phyloP scores from a whole-genome alignment of 2,113 vertebrate genomes.

The Bubo bubo region DNA sequence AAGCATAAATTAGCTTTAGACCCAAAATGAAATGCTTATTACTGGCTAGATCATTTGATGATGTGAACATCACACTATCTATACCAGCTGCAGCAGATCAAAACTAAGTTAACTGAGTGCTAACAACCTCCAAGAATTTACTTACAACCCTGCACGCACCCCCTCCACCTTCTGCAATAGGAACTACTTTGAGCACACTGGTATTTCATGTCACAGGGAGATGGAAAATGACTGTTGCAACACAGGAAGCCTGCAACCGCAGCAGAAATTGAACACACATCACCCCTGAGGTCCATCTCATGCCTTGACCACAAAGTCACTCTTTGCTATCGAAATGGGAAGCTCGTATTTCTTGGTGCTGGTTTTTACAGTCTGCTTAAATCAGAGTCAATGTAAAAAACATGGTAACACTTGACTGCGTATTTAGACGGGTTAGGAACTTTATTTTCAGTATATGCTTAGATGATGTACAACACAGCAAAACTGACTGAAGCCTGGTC shows the following conservation, averaged over 20 bases:
- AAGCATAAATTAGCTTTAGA: neutral
- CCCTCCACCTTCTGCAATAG: neutral
- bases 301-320: neutral
- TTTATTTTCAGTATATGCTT: neutral
- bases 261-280: neutral
- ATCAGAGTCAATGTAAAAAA: neutral
- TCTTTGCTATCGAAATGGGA: neutral
- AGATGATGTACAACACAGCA: neutral
- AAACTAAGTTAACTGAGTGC: neutral
- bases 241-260: neutral
- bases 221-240: neutral
- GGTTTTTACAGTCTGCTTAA: neutral
- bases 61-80: neutral
- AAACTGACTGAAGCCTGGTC: neutral
- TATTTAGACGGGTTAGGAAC: neutral
- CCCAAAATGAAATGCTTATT: neutral
- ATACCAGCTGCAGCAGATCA: neutral
- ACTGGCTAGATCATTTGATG: neutral
- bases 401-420: neutral
- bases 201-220: neutral
- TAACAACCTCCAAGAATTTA: neutral
- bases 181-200: neutral
- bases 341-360: neutral
- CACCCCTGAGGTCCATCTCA: neutral
- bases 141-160: neutral